phyloP scores from a whole-genome alignment of 2,113 vertebrate species.

The Xenus cinereus region DNA sequence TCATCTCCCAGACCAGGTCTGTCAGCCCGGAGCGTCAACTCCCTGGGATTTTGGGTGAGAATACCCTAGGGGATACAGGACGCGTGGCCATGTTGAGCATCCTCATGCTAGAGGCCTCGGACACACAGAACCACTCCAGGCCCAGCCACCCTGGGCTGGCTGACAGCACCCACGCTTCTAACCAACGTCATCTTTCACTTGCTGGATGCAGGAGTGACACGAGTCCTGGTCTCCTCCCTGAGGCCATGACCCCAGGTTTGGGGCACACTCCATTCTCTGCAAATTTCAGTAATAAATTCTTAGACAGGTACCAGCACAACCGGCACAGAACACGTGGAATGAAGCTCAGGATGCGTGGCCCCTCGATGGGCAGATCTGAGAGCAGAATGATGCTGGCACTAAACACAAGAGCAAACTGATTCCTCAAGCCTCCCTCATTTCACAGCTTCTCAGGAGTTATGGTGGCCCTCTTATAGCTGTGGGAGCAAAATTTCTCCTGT shows the following conservation, averaged over 20 bases:
- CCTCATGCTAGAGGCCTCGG: not conserved
- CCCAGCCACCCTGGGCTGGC: not conserved
- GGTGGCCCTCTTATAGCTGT: fast-evolving
- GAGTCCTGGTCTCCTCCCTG: not conserved
- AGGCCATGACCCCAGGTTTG: fast-evolving
- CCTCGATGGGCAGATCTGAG: not conserved
- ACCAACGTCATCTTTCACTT: too few relatives aligned
- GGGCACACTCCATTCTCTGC: not conserved
- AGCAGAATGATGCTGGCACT: not conserved
- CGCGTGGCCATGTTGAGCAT: fast-evolving
- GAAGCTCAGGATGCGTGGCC: not conserved
- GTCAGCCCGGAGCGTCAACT: not conserved
- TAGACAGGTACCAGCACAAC: too few relatives aligned
- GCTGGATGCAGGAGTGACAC: not conserved
- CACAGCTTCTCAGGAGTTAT: not conserved
- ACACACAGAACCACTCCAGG: not conserved
- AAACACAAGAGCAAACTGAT: not conserved
- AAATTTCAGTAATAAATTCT: not conserved
- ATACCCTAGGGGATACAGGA: too few relatives aligned
- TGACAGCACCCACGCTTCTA: not conserved
- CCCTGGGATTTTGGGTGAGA: too few relatives aligned
- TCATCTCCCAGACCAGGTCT: not conserved
- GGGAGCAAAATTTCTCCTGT: not conserved
- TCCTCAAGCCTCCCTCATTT: not conserved
- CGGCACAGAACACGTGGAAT: not conserved